These are phyloP conservation scores for Drosophila tani DNA, from an alignment of 1,140 invertebrate species.

Conservation along the genomic window DNA sequence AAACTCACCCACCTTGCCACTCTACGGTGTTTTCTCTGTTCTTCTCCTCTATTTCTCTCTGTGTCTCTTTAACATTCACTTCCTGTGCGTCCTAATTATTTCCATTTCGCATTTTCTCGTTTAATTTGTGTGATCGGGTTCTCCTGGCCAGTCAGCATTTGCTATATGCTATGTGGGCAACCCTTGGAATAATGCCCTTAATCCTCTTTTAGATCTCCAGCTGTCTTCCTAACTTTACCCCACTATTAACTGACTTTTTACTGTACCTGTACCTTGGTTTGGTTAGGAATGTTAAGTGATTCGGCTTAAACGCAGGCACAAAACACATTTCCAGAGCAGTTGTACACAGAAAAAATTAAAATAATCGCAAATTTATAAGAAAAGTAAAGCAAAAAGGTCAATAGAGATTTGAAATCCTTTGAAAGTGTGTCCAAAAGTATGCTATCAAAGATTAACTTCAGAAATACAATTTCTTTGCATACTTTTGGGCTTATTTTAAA, in stretches of 20 bases:
- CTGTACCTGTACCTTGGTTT: not conserved
- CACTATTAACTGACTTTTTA: conserved; percentile 10
- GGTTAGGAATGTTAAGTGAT: conserved; percentile 3
- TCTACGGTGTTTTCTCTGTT: conserved; percentile 13
- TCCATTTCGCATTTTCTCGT: conserved; percentile 27
- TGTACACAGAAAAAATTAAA: not conserved
- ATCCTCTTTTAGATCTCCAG: conserved; percentile 3
- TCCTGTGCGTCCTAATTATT: conserved; percentile 32
- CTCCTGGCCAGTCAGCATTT: conserved; percentile 78
- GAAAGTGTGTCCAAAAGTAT: not conserved
- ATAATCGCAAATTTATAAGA: not conserved
- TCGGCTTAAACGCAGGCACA: conserved; percentile 53
- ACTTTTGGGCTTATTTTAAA: not conserved
- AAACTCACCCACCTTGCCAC: conserved; percentile 5
- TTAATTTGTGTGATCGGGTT: conserved; percentile 35
- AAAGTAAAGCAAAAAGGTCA: no score
- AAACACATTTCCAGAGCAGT: conserved; percentile 52
- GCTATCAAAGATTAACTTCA: not conserved
- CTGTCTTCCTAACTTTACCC: conserved; percentile 1
- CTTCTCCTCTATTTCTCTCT: not conserved
- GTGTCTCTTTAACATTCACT: conserved; percentile 27
- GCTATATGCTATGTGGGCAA: conserved; percentile 31
- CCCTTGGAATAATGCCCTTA: not conserved
- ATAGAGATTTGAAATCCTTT: no score
- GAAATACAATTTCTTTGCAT: not conserved